Evolutionary conservation across 2,797 vertebrate species (phyloP).

Genomic region (Hoplostethus atlanticus): DNA sequence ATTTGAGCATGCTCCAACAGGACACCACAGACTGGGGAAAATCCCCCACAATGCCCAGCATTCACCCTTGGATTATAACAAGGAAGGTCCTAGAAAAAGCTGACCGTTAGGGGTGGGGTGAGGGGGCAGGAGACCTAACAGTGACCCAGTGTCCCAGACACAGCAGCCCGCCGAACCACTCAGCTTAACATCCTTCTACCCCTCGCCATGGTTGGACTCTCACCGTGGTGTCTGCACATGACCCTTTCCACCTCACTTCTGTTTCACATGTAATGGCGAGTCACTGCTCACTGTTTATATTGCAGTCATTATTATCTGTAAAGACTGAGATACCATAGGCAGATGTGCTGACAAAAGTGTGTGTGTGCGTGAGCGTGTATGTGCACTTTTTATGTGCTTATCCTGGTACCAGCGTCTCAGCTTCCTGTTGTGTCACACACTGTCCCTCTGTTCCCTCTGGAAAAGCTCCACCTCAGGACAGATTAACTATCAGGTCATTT

Average conservation of each 20-base stretch:
- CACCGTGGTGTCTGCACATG: slow-evolving; percentile 6
- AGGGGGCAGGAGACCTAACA: slow-evolving; percentile 61
- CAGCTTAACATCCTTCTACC: slow-evolving; percentile 46
- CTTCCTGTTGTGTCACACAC: slow-evolving; percentile 79
- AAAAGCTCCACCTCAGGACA: slow-evolving; percentile 79
- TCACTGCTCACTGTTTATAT: slow-evolving; percentile 28
- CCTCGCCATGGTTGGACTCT: slow-evolving; percentile 18
- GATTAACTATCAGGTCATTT: slow-evolving; percentile 83
- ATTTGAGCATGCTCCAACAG: slow-evolving; percentile 70
- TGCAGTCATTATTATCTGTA: neutral
- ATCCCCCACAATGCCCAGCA: slow-evolving; percentile 79
- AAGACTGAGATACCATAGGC: no score
- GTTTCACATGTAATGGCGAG: neutral
- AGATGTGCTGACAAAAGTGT: no score
- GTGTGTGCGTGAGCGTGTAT: slow-evolving; percentile 39
- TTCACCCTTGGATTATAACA: slow-evolving; percentile 76
- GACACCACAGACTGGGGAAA: slow-evolving; percentile 75
- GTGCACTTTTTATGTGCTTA: slow-evolving; percentile 69
- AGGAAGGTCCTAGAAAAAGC: slow-evolving; percentile 60
- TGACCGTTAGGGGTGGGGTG: slow-evolving; percentile 57
- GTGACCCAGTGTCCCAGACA: slow-evolving; percentile 63
- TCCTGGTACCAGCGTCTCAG: slow-evolving; percentile 57
- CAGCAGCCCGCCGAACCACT: slow-evolving; percentile 32
- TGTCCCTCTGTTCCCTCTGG: slow-evolving; percentile 65
- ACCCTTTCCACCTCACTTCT: slow-evolving; percentile 7